These are phyloP conservation scores for Rousettus madagascariensis DNA, from an alignment of 2,797 vertebrate species.

Conservation along the genomic window DNA sequence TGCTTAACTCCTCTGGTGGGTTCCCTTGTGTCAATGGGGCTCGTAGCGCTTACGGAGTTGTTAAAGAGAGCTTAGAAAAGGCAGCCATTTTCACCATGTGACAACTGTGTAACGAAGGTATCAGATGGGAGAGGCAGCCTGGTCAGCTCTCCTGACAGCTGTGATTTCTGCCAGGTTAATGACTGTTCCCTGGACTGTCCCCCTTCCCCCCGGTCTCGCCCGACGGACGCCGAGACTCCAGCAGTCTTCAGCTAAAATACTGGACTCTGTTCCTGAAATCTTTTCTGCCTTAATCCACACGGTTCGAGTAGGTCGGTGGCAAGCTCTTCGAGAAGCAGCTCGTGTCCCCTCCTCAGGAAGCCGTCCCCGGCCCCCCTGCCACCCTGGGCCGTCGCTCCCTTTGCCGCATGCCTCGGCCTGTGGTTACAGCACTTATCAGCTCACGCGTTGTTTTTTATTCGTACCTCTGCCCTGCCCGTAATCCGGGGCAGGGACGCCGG, in stretches of 20 bases:
- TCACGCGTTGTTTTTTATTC: not conserved
- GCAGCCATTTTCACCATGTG: not conserved
- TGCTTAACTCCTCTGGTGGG: not conserved
- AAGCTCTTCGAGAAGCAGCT: not conserved
- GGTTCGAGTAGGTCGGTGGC: not conserved
- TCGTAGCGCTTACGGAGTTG: not conserved
- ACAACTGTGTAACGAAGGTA: fast-evolving
- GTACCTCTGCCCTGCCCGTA: not conserved
- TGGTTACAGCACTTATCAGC: not conserved
- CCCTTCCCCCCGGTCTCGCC: too few species aligned
- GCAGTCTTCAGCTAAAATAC: not conserved
- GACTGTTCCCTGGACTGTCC: too few species aligned
- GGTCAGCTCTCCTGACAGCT: not conserved
- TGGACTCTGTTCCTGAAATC: not conserved
- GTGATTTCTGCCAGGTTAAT: too few species aligned
- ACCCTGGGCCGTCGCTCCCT: not conserved
- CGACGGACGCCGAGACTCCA: too few species aligned
- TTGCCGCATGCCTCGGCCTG: not conserved
- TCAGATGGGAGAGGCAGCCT: not conserved
- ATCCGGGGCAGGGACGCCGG: not conserved
- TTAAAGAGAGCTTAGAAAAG: not conserved
- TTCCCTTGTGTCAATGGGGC: not conserved
- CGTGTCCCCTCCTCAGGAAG: not conserved
- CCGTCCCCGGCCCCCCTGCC: not conserved
- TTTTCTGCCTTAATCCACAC: not conserved